A percentile compares a stretch with the other conserved stretches of the same genome.
phyloP scores from a whole-genome alignment of 2,113 vertebrate genomes.

The Cavia aperea region DNA sequence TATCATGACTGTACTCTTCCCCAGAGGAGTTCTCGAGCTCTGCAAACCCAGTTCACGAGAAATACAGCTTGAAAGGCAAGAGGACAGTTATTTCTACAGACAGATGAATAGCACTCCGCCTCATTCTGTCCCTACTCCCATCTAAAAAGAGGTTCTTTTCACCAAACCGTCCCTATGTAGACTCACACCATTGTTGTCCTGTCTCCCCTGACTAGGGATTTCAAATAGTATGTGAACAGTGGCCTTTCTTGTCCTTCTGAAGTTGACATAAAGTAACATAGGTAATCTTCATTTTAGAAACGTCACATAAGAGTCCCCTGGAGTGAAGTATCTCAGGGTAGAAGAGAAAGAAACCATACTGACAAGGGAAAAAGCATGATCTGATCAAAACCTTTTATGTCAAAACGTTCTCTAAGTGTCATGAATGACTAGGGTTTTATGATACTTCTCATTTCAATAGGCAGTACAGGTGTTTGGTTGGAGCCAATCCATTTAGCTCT shows the following conservation, averaged over 20 bases:
- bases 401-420: constrained; percentile 87
- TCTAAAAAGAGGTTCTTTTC: constrained; percentile 79
- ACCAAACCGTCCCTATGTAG: constrained; percentile 72
- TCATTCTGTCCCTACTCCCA: constrained; percentile 85
- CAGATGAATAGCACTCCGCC: constrained; percentile 83
- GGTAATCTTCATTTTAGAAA: constrained; percentile 85
- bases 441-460: constrained; percentile 91
- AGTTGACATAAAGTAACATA: constrained; percentile 83
- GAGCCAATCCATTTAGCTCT: constrained; percentile 73
- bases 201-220: constrained; percentile 78
- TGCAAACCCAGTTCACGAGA: constrained; percentile 81
- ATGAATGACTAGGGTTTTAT: constrained; percentile 90
- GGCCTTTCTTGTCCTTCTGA: constrained; percentile 85
- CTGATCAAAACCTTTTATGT: constrained; percentile 86
- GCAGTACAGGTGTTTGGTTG: constrained; percentile 80
- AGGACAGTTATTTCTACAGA: constrained; percentile 82
- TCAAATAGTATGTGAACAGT: constrained; percentile 84
- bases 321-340: constrained; percentile 76
- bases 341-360: constrained; percentile 37
- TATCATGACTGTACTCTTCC: constrained; percentile 85
- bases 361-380: constrained; percentile 41
- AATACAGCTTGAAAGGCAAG: constrained; percentile 82
- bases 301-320: constrained; percentile 85
- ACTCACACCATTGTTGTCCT: constrained; percentile 76
- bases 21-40: constrained; percentile 93